These are phyloP conservation scores for Cryptoprocta ferox DNA, from an alignment of 2,797 vertebrate genomes.

Conservation along the genomic window DNA sequence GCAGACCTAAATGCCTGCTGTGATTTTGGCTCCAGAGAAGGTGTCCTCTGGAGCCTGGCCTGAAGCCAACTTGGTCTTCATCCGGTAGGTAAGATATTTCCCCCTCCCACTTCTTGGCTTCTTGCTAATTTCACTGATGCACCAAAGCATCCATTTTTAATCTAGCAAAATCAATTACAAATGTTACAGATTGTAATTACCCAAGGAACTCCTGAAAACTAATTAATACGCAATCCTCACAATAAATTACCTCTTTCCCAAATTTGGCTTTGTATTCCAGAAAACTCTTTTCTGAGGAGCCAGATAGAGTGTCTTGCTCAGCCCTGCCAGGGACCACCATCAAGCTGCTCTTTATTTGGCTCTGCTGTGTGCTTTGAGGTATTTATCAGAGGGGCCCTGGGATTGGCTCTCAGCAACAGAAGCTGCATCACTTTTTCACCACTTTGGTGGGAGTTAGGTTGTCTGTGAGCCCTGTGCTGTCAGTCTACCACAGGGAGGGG, in stretches of 20 bases:
- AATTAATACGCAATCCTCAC: slow-evolving; percentile 69
- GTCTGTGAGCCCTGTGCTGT: neutral
- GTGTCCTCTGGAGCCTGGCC: neutral
- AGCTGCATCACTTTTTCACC: neutral
- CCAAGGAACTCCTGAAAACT: slow-evolving; percentile 79
- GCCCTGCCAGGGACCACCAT: slow-evolving; percentile 22
- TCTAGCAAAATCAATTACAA: slow-evolving; percentile 83
- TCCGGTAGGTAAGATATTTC: neutral
- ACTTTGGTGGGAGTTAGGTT: neutral
- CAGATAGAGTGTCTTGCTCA: neutral
- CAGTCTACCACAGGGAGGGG: neutral
- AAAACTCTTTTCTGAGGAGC: slow-evolving; percentile 52
- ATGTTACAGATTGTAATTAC: slow-evolving; percentile 81
- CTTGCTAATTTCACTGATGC: slow-evolving; percentile 70
- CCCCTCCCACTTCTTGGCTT: neutral
- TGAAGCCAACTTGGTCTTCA: neutral
- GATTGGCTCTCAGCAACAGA: neutral
- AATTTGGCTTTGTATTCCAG: slow-evolving; percentile 74
- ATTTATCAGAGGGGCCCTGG: neutral
- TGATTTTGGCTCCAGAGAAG: neutral
- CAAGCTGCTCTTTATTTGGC: slow-evolving; percentile 38
- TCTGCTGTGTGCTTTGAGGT: neutral
- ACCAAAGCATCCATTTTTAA: slow-evolving; percentile 80
- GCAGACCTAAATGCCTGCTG: neutral
- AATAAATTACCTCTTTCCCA: slow-evolving; percentile 81